phyloP scores from a whole-genome alignment of 2,113 vertebrate genomes.

The Thamnaconus septentrionalis region DNA sequence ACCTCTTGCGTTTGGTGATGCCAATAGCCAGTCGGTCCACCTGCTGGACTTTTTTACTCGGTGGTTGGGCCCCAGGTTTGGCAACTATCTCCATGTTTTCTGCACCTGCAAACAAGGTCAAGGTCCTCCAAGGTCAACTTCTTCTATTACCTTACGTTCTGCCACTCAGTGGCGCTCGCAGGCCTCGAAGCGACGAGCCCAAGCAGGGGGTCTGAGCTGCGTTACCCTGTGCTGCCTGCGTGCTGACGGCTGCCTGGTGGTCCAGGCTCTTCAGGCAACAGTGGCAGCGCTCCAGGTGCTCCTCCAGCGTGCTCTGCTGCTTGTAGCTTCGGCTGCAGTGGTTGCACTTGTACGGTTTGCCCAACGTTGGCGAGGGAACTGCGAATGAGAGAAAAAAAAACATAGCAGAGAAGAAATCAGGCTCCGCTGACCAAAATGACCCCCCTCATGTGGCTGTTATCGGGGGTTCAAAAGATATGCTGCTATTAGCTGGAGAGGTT shows the following conservation, averaged over 20 bases:
- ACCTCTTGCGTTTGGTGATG: slow-evolving; percentile 94
- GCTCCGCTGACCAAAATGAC: too few species aligned
- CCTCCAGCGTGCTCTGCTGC: slow-evolving; percentile 91
- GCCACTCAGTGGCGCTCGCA: too few species aligned
- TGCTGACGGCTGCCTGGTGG: slow-evolving; percentile 76
- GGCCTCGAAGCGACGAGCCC: too few species aligned
- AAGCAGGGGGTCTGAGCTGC: background rate
- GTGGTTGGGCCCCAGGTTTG: slow-evolving; percentile 83
- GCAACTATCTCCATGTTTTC: slow-evolving; percentile 86
- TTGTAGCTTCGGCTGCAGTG: slow-evolving; percentile 96
- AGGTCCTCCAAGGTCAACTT: too few species aligned
- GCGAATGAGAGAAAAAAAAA: slow-evolving; percentile 37
- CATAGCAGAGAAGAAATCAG: background rate
- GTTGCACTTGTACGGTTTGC: slow-evolving; percentile 96
- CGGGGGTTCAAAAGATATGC: background rate
- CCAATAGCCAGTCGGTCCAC: slow-evolving; percentile 87
- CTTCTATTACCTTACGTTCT: too few species aligned
- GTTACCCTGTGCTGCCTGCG: slow-evolving; percentile 74
- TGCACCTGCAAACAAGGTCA: slow-evolving; percentile 74
- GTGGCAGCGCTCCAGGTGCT: slow-evolving; percentile 92
- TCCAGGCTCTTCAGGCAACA: slow-evolving; percentile 89
- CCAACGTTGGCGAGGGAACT: slow-evolving; percentile 90
- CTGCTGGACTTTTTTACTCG: slow-evolving; percentile 84
- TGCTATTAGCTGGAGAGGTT: background rate
- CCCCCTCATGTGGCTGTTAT: background rate